Conservation (phyloP, 1,140 invertebrate species). For the Tetranychus urticae region DNA sequence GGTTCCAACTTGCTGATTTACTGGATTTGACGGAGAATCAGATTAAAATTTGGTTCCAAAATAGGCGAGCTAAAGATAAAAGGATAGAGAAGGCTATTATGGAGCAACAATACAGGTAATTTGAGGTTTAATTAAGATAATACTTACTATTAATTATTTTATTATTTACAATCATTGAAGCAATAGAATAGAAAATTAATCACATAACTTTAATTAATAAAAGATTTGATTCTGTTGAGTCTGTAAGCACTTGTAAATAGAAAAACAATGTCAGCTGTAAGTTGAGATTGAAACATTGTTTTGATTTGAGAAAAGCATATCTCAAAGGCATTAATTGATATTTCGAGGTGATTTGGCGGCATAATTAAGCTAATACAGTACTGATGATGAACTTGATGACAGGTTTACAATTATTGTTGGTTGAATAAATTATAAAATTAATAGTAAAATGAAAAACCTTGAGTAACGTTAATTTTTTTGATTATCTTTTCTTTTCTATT, state of each 20-base stretch:
- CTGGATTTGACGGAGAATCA: constrained; percentile 62
- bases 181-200: background rate
- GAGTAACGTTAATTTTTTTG: background rate
- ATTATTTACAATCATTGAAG: background rate
- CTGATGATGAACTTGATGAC: no score
- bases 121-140: background rate
- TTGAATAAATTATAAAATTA: background rate
- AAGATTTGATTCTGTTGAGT: no score
- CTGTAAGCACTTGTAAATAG: no score
- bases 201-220: no score
- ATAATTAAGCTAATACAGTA: no score
- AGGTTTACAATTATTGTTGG: no score
- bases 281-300: no score
- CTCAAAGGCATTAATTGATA: no score
- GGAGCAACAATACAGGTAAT: constrained; percentile 72
- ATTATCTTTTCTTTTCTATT: background rate
- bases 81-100: constrained; percentile 80
- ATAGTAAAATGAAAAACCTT: background rate
- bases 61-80: constrained; percentile 80
- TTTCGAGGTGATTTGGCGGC: no score
- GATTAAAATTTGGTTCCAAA: constrained; percentile 94
- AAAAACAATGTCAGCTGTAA: no score
- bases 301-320: no score
- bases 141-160: background rate
- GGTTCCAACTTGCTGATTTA: constrained; percentile 60